Evolutionary conservation across 2,797 vertebrate species (phyloP), one percentile per base, ranked within the genome.

Genomic region (Oceanodroma leucorhoa): DNA sequence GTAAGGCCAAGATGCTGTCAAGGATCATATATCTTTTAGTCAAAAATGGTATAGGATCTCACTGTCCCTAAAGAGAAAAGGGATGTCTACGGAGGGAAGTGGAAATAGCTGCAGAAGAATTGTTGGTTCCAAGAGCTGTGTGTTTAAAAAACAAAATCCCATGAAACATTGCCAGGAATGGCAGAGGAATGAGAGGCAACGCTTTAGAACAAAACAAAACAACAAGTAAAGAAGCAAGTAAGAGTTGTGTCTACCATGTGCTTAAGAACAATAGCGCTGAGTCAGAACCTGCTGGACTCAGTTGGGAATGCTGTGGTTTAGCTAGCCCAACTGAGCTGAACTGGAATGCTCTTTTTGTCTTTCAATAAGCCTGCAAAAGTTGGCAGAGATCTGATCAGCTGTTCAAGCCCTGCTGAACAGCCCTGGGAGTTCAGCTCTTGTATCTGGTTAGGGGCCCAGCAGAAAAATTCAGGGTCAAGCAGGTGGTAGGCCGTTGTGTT

Each of bases 371-470:
- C 76, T 92, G 41, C 75, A 73, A 87, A 92, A 83, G 50, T 73
- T 94, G 90, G 78, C 86, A 97, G 81, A 83, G 82, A 89, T 86
- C 38, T 75, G 89, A 87, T 93, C 93, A 95, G 90, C 90, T 95
- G 88, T 90, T 94, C 75, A 73, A 92, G 62, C n/a, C 70, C 43
- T 82, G 77, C 48, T 60, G 83, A 89, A 79, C 66, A 81, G 50
- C 16, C 24, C 36, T 69, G 2, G 0, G 46, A 81, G 45, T 86
- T 93, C 69, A 82, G 8, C 32, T 90, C 11, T 88, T 76, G 4
- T 14, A 23, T 48, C 70, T 94, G 22, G 32, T 84, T 90, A 94
- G 66, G 19, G 78, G 19, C 51, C 55, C 53, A 60, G n/a, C 11
- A 80, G 48, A 77, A 89, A 92, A 89, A 89, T 45, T 36, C 48